phyloP scores from a whole-genome alignment of 2,797 vertebrate genomes.

The Onychomys leucogaster region DNA sequence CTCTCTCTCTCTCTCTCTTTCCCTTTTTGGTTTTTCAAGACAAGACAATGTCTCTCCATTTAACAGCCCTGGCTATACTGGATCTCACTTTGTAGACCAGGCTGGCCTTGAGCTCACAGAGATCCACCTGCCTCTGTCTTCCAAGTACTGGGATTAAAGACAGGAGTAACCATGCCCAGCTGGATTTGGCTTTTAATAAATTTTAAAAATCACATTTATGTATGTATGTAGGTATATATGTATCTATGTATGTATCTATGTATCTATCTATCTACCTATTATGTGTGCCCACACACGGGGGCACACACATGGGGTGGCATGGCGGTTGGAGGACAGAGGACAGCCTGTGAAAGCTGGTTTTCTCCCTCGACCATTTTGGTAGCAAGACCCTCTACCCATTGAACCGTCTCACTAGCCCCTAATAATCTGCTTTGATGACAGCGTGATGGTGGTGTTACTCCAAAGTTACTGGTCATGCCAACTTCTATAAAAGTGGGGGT shows the following conservation, averaged over 20 bases:
- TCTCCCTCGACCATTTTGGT: background rate
- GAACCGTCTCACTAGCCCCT: background rate
- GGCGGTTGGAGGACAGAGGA: background rate
- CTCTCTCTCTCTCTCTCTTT: background rate
- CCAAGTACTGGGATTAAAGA: background rate
- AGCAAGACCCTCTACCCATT: background rate
- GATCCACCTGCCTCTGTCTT: background rate
- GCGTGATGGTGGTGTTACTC: background rate
- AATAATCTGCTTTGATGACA: background rate
- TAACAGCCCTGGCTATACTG: background rate
- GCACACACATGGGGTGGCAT: background rate
- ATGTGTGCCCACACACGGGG: too few species aligned
- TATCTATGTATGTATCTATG: background rate
- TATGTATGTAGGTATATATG: rapidly evolving
- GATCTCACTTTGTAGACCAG: background rate
- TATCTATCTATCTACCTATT: background rate
- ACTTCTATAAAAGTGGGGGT: background rate
- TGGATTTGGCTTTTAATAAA: background rate
- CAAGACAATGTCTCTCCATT: background rate
- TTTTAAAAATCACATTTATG: background rate
- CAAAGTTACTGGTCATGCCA: background rate
- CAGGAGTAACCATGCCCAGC: rapidly evolving
- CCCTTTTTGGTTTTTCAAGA: background rate
- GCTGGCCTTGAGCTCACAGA: background rate
- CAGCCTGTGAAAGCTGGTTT: background rate